phyloP scores from a whole-genome alignment of 2,797 vertebrate genomes.

The Forpus xanthops region DNA sequence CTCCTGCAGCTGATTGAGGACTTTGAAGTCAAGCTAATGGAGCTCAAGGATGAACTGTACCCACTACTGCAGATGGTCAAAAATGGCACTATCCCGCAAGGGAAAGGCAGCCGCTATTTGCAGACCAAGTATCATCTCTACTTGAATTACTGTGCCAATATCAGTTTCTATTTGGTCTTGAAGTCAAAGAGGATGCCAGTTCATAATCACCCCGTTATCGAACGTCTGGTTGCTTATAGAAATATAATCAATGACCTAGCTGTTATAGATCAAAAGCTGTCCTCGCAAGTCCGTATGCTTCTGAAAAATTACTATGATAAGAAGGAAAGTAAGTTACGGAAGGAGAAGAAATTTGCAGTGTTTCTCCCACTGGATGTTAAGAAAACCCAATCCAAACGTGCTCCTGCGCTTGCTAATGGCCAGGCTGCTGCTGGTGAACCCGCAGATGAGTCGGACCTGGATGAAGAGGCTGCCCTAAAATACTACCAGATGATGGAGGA shows the following conservation, averaged over 20 bases:
- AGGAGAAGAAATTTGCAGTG: slow-evolving; percentile 57
- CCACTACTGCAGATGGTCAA: slow-evolving; percentile 87
- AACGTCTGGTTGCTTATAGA: slow-evolving; percentile 89
- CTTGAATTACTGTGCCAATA: slow-evolving; percentile 94
- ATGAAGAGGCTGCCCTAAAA: slow-evolving; percentile 83
- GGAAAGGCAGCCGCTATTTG: slow-evolving; percentile 88
- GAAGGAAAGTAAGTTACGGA: background rate
- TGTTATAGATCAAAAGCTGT: slow-evolving; percentile 81
- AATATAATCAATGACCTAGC: slow-evolving; percentile 89
- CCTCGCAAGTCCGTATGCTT: slow-evolving; percentile 80
- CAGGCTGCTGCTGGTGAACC: background rate
- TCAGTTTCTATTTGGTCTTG: slow-evolving; percentile 94
- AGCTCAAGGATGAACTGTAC: slow-evolving; percentile 88
- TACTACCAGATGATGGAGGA: slow-evolving; percentile 83
- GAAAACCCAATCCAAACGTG: slow-evolving; percentile 44
- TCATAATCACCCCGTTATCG: slow-evolving; percentile 92
- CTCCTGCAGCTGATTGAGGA: slow-evolving; percentile 92
- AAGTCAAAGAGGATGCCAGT: slow-evolving; percentile 88
- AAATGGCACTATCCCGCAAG: slow-evolving; percentile 81
- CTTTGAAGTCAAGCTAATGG: slow-evolving; percentile 88
- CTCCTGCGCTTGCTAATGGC: background rate
- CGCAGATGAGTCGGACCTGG: slow-evolving; percentile 72
- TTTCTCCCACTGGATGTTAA: background rate
- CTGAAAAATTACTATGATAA: slow-evolving; percentile 71
- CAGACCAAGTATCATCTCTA: slow-evolving; percentile 92